Conservation (phyloP, 1,140 invertebrate genomes). For the Oppia nitens region DNA sequence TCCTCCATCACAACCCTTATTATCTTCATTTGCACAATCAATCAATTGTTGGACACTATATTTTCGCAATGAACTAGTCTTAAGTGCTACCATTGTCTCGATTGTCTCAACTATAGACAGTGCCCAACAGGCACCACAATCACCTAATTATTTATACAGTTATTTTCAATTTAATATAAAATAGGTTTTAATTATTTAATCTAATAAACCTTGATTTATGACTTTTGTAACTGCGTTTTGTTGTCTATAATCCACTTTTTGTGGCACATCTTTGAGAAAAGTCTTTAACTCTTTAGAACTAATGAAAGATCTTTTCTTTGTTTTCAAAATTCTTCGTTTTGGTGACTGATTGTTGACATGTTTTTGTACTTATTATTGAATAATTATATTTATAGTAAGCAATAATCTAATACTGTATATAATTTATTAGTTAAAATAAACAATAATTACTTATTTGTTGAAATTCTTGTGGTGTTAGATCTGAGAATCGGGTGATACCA, state of each 20-base stretch:
- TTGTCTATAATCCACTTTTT: constrained; percentile 35
- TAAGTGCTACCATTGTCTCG: constrained; percentile 56
- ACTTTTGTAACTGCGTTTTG: constrained; percentile 48
- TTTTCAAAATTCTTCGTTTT: too few relatives aligned
- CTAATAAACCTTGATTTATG: constrained; percentile 54
- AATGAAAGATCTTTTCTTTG: not conserved
- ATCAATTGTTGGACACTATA: constrained; percentile 67
- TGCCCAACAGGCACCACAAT: constrained; percentile 67
- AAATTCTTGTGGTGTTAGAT: constrained; percentile 54
- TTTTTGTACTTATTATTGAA: too few relatives aligned
- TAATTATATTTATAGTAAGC: too few relatives aligned
- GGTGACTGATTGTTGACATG: too few relatives aligned
- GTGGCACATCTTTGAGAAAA: not conserved
- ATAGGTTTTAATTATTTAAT: too few relatives aligned
- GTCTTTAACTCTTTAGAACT: not conserved
- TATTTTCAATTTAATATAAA: too few relatives aligned
- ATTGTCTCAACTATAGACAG: constrained; percentile 57
- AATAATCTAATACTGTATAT: too few relatives aligned
- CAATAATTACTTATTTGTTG: constrained; percentile 22
- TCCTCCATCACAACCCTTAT: constrained; percentile 59
- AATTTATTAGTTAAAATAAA: too few relatives aligned
- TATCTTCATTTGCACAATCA: constrained; percentile 54
- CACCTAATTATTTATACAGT: too few relatives aligned
- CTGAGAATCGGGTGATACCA: constrained; percentile 53
- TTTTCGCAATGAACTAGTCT: constrained; percentile 36